These are phyloP conservation scores for Charadrius vociferus DNA, from an alignment of 2,113 vertebrate species.

Conservation along the genomic window DNA sequence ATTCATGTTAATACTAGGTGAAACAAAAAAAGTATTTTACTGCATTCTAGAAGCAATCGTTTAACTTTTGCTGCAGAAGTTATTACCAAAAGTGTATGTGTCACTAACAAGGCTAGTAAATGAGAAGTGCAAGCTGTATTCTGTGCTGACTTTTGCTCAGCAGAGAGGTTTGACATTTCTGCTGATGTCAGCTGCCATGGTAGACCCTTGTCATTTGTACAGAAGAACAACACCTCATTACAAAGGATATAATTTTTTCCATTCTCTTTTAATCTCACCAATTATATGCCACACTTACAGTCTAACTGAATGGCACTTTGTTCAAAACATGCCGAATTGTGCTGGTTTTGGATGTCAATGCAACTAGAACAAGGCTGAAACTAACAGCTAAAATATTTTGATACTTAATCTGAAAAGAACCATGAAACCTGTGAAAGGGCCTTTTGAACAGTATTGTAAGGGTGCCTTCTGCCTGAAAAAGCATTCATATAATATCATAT, in stretches of 20 bases:
- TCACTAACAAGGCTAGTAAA: slow-evolving; percentile 11
- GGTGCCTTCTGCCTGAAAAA: background rate
- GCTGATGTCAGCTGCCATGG: slow-evolving; percentile 10
- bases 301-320: background rate
- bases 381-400: slow-evolving; percentile 14
- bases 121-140: background rate
- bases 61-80: background rate
- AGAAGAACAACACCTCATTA: background rate
- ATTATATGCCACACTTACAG: background rate
- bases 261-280: background rate
- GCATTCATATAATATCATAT: background rate
- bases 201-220: background rate
- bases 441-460: background rate
- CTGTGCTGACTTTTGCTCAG: background rate
- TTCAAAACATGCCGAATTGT: background rate
- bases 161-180: slow-evolving; percentile 15
- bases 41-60: background rate
- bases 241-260: background rate
- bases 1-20: background rate
- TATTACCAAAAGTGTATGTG: background rate
- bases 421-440: background rate
- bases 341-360: background rate
- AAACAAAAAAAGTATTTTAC: background rate
- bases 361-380: background rate
- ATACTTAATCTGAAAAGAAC: background rate